Conservation (phyloP, 1,140 invertebrate genomes). For the Tachypleus tridentatus region DNA sequence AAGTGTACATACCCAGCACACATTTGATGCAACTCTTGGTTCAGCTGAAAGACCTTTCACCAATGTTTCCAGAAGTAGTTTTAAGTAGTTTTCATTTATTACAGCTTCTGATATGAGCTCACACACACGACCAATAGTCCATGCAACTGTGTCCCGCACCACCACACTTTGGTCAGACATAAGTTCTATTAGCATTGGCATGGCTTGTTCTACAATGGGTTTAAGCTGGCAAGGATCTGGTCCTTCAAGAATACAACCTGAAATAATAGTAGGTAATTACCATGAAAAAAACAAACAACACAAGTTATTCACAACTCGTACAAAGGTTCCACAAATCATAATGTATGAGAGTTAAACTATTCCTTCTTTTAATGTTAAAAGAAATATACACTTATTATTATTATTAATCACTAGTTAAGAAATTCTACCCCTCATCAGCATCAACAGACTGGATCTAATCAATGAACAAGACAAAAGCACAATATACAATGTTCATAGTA, state of each 20-base stretch:
- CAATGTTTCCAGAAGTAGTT: slow-evolving; percentile 72
- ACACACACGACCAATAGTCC: slow-evolving; percentile 95
- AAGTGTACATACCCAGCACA: slow-evolving; percentile 67
- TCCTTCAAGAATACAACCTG: slow-evolving; percentile 83
- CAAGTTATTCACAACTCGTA: too few relatives aligned
- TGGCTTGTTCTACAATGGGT: slow-evolving; percentile 88
- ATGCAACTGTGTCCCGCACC: slow-evolving; percentile 93
- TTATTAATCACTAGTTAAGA: too few relatives aligned
- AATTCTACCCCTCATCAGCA: too few relatives aligned
- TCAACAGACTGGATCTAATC: too few relatives aligned
- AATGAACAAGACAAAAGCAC: too few relatives aligned
- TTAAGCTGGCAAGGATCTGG: slow-evolving; percentile 75
- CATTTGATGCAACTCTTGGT: slow-evolving; percentile 91
- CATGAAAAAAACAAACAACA: too few relatives aligned
- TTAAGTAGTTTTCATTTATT: slow-evolving; percentile 74
- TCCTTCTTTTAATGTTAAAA: too few relatives aligned
- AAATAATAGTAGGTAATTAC: slow-evolving; percentile 11
- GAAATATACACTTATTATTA: too few relatives aligned
- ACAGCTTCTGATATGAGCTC: slow-evolving; percentile 94
- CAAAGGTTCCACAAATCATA: too few relatives aligned
- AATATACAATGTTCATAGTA: too few relatives aligned
- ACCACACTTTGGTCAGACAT: slow-evolving; percentile 88
- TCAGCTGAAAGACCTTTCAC: slow-evolving; percentile 75
- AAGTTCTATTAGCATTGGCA: slow-evolving; percentile 83
- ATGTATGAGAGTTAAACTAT: too few relatives aligned